Evolutionary conservation across 2,888 invertebrate genomes (phyloP).

Genomic region (Monochamus alternatus): DNA sequence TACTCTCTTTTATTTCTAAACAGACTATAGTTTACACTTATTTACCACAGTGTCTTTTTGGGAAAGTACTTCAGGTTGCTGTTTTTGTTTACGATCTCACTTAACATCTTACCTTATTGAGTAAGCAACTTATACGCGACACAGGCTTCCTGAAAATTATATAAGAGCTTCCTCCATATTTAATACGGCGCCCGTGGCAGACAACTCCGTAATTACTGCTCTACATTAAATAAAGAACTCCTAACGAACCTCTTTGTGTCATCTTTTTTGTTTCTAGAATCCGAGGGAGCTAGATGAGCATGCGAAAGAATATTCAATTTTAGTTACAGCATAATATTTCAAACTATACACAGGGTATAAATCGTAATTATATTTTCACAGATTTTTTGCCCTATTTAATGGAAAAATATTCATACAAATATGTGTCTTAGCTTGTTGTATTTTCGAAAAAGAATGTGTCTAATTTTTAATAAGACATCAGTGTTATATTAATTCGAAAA

Average conservation of each 20-base stretch:
- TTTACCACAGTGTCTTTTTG: too few relatives aligned
- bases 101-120: background rate
- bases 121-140: background rate
- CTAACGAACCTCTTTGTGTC: constrained; percentile 1
- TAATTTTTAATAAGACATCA: too few relatives aligned
- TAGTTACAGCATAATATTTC: background rate
- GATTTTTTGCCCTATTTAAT: too few relatives aligned
- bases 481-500: too few relatives aligned
- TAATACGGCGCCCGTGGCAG: background rate
- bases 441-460: too few relatives aligned
- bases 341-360: too few relatives aligned
- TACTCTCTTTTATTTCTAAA: too few relatives aligned
- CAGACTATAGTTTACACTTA: too few relatives aligned
- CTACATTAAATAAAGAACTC: constrained; percentile 2
- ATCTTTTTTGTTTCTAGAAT: background rate
- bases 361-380: too few relatives aligned
- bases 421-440: too few relatives aligned
- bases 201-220: background rate
- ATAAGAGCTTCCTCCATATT: background rate
- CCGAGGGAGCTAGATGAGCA: background rate
- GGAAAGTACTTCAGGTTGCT: too few relatives aligned
- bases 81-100: background rate
- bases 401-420: too few relatives aligned
- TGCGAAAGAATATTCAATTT: background rate
- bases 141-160: background rate